Conservation (phyloP, 2,888 invertebrate genomes). For the Drosophila kuntzei region DNA sequence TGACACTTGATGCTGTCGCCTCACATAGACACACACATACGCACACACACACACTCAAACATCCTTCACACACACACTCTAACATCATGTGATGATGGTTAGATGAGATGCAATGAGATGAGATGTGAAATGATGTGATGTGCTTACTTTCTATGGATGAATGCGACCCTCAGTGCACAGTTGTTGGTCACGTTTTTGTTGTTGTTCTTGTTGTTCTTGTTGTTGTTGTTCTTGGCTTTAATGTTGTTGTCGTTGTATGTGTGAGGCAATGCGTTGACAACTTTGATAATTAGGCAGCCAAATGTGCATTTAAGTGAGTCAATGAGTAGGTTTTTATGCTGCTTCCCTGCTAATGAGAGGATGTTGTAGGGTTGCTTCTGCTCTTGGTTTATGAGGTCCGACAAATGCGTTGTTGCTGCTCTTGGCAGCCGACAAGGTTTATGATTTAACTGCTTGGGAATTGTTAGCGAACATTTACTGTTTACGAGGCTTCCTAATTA, state of each 20-base stretch:
- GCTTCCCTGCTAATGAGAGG: conserved; percentile 23
- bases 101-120: conserved; percentile 46
- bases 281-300: conserved; percentile 68
- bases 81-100: conserved; percentile 38
- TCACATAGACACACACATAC: conserved; percentile 14
- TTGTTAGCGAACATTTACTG: conserved; percentile 5
- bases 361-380: neutral
- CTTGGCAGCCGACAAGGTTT: conserved; percentile 9
- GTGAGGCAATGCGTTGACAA: conserved; percentile 62
- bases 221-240: conserved; percentile 21
- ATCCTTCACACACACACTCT: neutral
- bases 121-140: conserved; percentile 37
- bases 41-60: conserved; percentile 1
- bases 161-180: conserved; percentile 30
- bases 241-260: conserved; percentile 21
- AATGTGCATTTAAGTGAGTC: conserved; percentile 65
- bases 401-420: neutral
- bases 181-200: conserved; percentile 70
- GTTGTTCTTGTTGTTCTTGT: conserved; percentile 17
- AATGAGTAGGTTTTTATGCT: conserved; percentile 35
- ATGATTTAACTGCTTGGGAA: conserved; percentile 13
- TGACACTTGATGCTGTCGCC: conserved; percentile 63
- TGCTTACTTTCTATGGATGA: conserved; percentile 8
- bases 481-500: conserved; percentile 11
- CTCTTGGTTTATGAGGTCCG: conserved; percentile 11